A percentile compares a stretch with the other conserved stretches of the same genome.
Conservation (phyloP, 2,797 vertebrate genomes). For the Thunnus albacares region DNA sequence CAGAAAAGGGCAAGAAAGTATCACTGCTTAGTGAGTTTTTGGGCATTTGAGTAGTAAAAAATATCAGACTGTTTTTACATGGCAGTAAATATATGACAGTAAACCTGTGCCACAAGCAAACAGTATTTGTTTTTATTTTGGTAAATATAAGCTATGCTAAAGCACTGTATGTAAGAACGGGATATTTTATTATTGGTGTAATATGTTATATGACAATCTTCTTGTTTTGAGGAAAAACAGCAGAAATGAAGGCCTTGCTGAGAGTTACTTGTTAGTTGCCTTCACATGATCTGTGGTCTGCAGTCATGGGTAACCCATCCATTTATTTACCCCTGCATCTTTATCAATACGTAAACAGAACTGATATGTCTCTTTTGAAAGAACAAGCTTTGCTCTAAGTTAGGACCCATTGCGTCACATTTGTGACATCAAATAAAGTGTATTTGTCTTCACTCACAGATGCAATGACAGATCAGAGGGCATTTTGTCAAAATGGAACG, state of each 20-base stretch:
- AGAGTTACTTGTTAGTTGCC: not conserved
- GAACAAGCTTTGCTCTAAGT: not conserved
- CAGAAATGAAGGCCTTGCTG: not conserved
- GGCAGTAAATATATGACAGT: not conserved
- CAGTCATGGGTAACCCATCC: constrained; percentile 34
- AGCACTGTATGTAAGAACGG: not conserved
- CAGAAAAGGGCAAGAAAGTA: constrained; percentile 41
- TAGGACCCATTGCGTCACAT: constrained; percentile 5
- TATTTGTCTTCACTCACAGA: constrained; percentile 40
- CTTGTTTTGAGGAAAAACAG: not conserved
- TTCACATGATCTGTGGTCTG: constrained; percentile 10
- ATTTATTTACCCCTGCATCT: constrained; percentile 23
- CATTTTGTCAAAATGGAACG: constrained; percentile 64
- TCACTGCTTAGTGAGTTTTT: constrained; percentile 19
- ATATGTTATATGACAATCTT: not conserved
- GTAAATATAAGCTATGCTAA: not conserved
- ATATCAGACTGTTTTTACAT: not conserved
- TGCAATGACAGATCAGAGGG: constrained; percentile 43
- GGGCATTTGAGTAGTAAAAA: not conserved
- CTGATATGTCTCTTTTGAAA: constrained; percentile 24
- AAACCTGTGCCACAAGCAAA: not conserved
- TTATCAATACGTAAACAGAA: constrained; percentile 39
- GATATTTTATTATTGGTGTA: not conserved
- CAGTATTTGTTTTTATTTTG: not conserved
- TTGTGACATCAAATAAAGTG: constrained; percentile 24